Evolutionary conservation across 2,113 vertebrate species (phyloP).

Genomic region (Chlamydotis undulata): DNA sequence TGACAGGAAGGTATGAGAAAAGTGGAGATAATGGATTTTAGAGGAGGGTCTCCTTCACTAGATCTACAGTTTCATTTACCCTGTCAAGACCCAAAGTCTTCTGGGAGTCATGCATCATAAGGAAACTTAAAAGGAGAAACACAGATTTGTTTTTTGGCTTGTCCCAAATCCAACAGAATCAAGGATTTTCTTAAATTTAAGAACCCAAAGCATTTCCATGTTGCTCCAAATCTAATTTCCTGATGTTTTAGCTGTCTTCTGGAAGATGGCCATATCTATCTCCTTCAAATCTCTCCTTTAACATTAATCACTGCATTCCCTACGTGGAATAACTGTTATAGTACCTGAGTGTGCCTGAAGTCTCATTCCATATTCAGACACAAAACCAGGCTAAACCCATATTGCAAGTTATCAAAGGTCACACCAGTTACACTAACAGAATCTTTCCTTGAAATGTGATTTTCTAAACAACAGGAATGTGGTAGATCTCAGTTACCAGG

Average conservation of each 20-base stretch:
- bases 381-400: background rate
- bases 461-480: background rate
- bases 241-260: background rate
- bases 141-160: background rate
- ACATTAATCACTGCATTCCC: background rate
- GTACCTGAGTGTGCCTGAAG: background rate
- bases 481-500: background rate
- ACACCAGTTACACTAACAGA: background rate
- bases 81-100: background rate
- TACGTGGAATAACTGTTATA: background rate
- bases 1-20: background rate
- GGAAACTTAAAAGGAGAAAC: background rate
- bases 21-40: background rate
- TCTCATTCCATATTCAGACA: background rate
- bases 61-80: background rate
- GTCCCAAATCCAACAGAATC: background rate
- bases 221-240: background rate
- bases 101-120: background rate
- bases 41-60: background rate
- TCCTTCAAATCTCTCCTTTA: background rate
- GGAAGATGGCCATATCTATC: background rate
- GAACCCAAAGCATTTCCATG: background rate
- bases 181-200: background rate
- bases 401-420: background rate
- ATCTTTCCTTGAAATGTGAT: background rate